These are phyloP conservation scores for Heteromormyrus szaboi DNA, from an alignment of 2,797 vertebrate species.

Conservation along the genomic window DNA sequence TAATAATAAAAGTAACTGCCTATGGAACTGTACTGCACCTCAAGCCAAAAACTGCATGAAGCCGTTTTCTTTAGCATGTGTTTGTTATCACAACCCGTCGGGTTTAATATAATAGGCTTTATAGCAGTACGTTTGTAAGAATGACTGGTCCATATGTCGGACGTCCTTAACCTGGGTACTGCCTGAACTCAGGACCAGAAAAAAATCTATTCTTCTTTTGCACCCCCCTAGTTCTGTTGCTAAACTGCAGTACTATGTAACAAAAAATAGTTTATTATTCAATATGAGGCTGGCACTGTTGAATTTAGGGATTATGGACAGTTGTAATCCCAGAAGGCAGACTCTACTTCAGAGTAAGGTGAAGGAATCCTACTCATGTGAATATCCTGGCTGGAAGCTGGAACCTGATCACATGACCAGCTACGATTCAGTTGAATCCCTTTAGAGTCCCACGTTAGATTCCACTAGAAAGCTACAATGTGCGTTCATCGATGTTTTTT, in stretches of 20 bases:
- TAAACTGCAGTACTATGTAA: background rate
- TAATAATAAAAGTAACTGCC: background rate
- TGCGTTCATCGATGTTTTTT: constrained; percentile 36
- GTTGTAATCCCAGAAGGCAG: background rate
- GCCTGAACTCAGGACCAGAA: background rate
- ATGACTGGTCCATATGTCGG: background rate
- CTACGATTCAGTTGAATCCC: background rate
- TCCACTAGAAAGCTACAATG: constrained; percentile 16
- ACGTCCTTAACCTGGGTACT: background rate
- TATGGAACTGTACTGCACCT: background rate
- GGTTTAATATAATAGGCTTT: background rate
- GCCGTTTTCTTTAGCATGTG: no score
- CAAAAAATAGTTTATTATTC: background rate
- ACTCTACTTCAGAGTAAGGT: background rate
- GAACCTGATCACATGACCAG: background rate
- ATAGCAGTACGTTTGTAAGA: background rate
- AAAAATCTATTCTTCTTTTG: background rate
- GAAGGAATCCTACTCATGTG: background rate
- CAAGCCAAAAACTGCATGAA: background rate
- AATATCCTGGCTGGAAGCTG: background rate
- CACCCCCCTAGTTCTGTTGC: background rate
- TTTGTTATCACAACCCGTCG: background rate
- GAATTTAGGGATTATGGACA: background rate
- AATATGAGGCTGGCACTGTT: background rate
- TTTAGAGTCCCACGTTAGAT: background rate